Percentiles rank a stretch among this genome's conserved stretches.
phyloP scores from a whole-genome alignment of 2,888 invertebrate species.

The Thera obeliscata region DNA sequence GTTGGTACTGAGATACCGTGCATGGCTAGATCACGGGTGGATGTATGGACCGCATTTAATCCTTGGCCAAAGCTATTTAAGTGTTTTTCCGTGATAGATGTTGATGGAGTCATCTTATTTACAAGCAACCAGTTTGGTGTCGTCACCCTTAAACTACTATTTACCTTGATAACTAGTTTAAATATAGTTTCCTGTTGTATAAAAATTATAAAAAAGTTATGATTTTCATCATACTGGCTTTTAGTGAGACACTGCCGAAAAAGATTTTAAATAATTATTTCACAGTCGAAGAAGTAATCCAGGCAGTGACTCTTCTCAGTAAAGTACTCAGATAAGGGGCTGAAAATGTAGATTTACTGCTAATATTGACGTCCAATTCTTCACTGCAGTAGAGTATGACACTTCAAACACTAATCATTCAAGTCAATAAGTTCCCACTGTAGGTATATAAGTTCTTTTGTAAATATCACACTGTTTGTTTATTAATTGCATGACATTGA shows the following conservation, averaged over 20 bases:
- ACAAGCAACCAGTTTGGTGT: conserved; percentile 21
- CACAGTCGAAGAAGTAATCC: background rate
- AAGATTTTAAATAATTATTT: background rate
- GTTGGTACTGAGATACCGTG: background rate
- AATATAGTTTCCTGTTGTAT: conserved; percentile 5
- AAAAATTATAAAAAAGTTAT: background rate
- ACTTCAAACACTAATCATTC: conserved; percentile 7
- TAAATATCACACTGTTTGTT: conserved; percentile 8
- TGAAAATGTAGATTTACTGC: background rate
- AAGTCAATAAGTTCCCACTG: conserved; percentile 16
- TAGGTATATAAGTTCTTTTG: conserved; percentile 4
- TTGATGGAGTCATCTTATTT: conserved; percentile 37
- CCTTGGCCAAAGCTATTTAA: background rate
- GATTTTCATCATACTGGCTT: background rate
- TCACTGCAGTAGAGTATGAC: background rate
- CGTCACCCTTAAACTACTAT: conserved; percentile 24
- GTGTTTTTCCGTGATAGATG: conserved; percentile 22
- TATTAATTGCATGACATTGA: conserved; percentile 31
- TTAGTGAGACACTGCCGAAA: background rate
- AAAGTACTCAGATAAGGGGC: background rate
- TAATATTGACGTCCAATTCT: background rate
- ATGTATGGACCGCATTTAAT: background rate
- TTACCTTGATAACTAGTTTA: conserved; percentile 8
- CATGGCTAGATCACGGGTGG: background rate
- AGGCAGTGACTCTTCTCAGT: no score